A percentile compares a stretch with the other conserved stretches of the same genome.
Evolutionary conservation across 1,140 invertebrate species (phyloP).

Genomic region (Pararge aegeria): DNA sequence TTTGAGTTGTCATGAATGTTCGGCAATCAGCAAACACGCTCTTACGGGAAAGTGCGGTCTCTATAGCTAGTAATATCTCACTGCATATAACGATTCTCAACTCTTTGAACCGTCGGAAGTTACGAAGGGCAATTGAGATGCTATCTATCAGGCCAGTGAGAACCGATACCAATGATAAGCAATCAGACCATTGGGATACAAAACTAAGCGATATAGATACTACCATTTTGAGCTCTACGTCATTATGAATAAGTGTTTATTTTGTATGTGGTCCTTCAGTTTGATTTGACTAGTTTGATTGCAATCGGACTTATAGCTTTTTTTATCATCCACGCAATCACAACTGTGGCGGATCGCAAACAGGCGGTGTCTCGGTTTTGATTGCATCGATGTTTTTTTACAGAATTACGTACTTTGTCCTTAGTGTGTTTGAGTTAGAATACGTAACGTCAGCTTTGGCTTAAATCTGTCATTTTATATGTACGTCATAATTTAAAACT

Average conservation of each 20-base stretch:
- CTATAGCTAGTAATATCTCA: too few species aligned
- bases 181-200: neutral
- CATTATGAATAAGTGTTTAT: neutral
- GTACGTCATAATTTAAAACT: too few species aligned
- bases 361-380: neutral
- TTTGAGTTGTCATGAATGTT: too few species aligned
- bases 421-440: too few species aligned
- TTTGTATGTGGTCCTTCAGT: neutral
- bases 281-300: constrained; percentile 6
- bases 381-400: neutral
- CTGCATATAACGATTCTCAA: neutral
- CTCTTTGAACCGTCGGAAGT: constrained; percentile 1
- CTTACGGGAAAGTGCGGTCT: too few species aligned
- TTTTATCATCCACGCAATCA: constrained; percentile 10
- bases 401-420: neutral
- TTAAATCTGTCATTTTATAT: too few species aligned
- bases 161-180: constrained; percentile 8
- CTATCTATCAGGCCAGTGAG: constrained; percentile 7
- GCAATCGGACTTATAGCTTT: constrained; percentile 11
- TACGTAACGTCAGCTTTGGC: too few species aligned
- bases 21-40: too few species aligned
- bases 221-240: neutral
- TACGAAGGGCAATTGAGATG: constrained; percentile 9
- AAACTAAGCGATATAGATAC: neutral
- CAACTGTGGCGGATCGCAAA: neutral